Evolutionary conservation across 2,888 invertebrate genomes (phyloP), one percentile per base, ranked within the genome.

Genomic region (Protonemura montana): DNA sequence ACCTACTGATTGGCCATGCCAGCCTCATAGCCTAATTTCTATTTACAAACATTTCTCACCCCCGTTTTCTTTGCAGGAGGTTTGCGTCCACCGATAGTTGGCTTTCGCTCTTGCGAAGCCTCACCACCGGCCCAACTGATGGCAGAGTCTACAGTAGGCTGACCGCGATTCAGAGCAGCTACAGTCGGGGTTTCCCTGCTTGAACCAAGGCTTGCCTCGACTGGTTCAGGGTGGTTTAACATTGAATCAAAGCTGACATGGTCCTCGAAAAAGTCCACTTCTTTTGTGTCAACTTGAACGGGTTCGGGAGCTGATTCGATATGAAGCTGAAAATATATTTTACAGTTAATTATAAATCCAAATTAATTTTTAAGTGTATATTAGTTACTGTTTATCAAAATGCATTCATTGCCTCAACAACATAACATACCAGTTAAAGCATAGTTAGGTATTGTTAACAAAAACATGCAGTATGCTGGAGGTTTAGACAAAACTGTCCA

Each of bases 11-110:
- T 81, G 25, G 28, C 84, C 85, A 30, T 29, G 76, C 85, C 82
- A 27, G 78, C 86, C 84, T 59, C 28, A 85, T 80, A n/a, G n/a
- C n/a, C n/a, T n/a, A n/a, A n/a, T n/a, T n/a, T n/a, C n/a, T n/a
- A n/a, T n/a, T n/a, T 85, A 84, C 86, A 41, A 10, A 82, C 30
- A 26, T 3, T 86, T 86, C 84, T 91, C 92, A 96, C 96, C 88
- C 95, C 95, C 88, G 93, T 91, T 91, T 95, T 95, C 90, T 95
- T 96, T 13, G 94, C 92, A 88, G 94, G 93, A 82, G 94, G 92
- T 91, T 95, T 96, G 88, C 96, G 93, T 76, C 93, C 93, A 0
- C 95, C 95, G 89, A 97, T 96, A 0, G 95, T 94, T 10, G 96
- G 93, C 90, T 96, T 95, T 88, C 94, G 92, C 78, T 92, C 91